Evolutionary conservation across 2,888 invertebrate genomes (phyloP), one percentile per base, ranked within the genome.

Genomic region (Galerucella nymphaeae): DNA sequence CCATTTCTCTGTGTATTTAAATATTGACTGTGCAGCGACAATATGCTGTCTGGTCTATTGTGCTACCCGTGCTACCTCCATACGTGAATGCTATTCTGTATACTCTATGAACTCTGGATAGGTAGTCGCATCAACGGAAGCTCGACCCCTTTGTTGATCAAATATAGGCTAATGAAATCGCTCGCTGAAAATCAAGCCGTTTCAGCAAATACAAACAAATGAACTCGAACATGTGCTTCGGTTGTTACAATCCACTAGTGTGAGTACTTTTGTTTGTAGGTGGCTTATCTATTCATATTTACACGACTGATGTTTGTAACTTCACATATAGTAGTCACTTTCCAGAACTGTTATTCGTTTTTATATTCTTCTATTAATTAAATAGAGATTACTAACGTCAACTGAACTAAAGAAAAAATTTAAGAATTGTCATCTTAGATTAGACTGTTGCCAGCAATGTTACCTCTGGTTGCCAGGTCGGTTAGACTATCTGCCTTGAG

Each of bases 91-190:
- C 59, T 57, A 71, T 75, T 73, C 75, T 75, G 63, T 69, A 65
- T 71, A 53, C 76, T 77, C 78, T 76, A 76, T 80, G 80, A 80
- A 80, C 80, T 79, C 79, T 79, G 78, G 78, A 77, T 74, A 75
- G 72, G 73, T 72, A 68, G 68, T 62, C 77, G 75, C 70, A 66
- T 63, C 74, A 63, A 71, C 75, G 79, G 79, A 80, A 80, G 76
- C 79, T 76, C 79, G 80, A 68, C 68, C 80, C 79, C 72, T 72
- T 80, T 80, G 79, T 80, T 73, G 67, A 64, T 70, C 76, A 79
- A 78, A 80, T 79, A 75, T 79, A 78, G 78, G 78, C 79, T 79
- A 78, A 79, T 78, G 80, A 79, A 80, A 79, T 79, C 71, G 77
- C 64, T 58, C 58, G 72, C 65, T 72, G 74, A 71, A 76, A 70